These are phyloP conservation scores for Rousettus madagascariensis DNA, from an alignment of 2,797 vertebrate species.

Conservation along the genomic window DNA sequence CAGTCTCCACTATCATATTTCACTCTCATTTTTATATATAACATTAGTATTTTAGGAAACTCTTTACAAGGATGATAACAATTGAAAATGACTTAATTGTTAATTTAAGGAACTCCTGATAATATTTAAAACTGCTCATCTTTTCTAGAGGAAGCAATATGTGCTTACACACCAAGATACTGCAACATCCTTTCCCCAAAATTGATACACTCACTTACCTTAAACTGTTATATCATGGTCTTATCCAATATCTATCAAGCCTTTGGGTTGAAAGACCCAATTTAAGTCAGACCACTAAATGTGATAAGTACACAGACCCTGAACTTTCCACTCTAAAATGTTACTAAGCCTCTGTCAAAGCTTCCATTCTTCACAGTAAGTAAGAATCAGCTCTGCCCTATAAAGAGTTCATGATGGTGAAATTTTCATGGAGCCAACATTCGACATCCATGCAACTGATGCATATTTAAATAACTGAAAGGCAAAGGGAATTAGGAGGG, in stretches of 20 bases:
- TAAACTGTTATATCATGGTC: not conserved
- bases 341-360: not conserved
- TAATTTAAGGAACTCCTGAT: not conserved
- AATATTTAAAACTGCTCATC: not conserved
- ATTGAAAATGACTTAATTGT: not conserved
- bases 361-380: not conserved
- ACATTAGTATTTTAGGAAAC: not conserved
- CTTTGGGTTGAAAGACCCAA: not conserved
- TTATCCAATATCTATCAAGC: not conserved
- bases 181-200: not conserved
- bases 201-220: not conserved
- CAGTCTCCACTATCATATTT: not conserved
- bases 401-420: not conserved
- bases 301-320: not conserved
- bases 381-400: not conserved
- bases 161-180: not conserved
- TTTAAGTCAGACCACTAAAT: not conserved
- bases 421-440: not conserved
- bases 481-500: not conserved
- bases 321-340: accelerated
- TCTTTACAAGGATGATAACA: not conserved
- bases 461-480: not conserved
- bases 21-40: not conserved
- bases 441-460: not conserved
- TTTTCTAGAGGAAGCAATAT: not conserved